Percentiles rank a stretch among this genome's conserved stretches.
Conservation (phyloP, 92 coral and sea anemone genomes). For the Hydrozoanthus gracilis region DNA sequence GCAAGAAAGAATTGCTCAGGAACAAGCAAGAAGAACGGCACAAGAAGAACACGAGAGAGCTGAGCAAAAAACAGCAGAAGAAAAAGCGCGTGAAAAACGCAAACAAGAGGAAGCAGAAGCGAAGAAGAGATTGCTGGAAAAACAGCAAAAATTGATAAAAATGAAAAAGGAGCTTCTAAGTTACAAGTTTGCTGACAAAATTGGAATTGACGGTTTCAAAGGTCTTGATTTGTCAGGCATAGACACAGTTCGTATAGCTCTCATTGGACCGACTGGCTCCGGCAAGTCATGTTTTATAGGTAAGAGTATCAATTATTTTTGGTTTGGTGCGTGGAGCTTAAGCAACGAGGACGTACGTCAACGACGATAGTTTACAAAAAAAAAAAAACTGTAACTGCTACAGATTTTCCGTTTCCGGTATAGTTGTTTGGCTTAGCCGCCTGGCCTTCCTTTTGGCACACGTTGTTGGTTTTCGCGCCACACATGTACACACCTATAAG, state of each 20-base stretch:
- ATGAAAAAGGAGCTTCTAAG: constrained; percentile 54
- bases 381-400: too few relatives aligned
- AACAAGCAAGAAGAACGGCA: background rate
- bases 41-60: constrained; percentile 33
- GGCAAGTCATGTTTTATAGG: constrained; percentile 86
- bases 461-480: too few relatives aligned
- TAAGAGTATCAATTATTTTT: constrained; percentile 36
- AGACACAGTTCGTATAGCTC: constrained; percentile 59
- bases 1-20: background rate
- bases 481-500: too few relatives aligned
- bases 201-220: constrained; percentile 38
- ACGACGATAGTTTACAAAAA: too few relatives aligned
- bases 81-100: constrained; percentile 38
- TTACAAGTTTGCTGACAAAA: constrained; percentile 62
- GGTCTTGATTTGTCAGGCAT: constrained; percentile 59
- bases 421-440: too few relatives aligned
- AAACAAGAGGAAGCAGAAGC: constrained; percentile 28
- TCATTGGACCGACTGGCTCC: constrained; percentile 84
- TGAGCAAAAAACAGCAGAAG: constrained; percentile 34
- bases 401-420: too few relatives aligned
- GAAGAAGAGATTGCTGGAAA: background rate
- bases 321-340: too few relatives aligned
- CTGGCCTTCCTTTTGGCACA: too few relatives aligned
- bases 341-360: too few relatives aligned
- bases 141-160: background rate